Conservation (phyloP, 2,113 vertebrate species). For the Malurus alboscapulatus region DNA sequence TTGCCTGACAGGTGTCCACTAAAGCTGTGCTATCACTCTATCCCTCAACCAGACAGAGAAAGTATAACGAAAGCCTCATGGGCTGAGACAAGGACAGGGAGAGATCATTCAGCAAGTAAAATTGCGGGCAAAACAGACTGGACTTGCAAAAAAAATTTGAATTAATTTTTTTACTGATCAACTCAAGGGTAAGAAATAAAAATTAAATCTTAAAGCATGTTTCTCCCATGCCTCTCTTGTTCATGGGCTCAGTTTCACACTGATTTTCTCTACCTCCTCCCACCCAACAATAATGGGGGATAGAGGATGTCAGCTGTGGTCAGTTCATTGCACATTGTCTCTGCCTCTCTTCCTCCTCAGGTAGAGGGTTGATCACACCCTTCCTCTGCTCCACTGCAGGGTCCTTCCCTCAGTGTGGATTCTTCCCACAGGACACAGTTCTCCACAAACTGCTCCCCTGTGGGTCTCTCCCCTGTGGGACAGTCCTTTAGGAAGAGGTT, state of each 20-base stretch:
- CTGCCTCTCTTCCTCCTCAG: background rate
- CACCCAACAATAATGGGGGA: background rate
- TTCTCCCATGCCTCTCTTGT: background rate
- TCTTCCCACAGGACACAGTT: background rate
- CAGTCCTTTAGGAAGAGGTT: background rate
- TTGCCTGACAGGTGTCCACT: too few species aligned
- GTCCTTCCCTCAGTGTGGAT: background rate
- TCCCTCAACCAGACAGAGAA: background rate
- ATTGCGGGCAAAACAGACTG: background rate
- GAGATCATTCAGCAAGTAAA: background rate
- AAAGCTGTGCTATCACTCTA: background rate
- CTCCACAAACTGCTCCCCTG: background rate
- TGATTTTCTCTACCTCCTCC: background rate
- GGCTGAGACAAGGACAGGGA: background rate
- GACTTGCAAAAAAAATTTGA: background rate
- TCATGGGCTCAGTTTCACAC: background rate
- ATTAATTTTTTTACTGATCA: background rate
- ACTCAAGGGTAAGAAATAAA: background rate
- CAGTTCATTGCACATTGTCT: fast-evolving
- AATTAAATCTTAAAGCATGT: background rate
- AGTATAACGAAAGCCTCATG: background rate
- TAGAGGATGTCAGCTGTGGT: background rate
- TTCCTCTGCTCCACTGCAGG: background rate
- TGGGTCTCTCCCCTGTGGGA: too few species aligned
- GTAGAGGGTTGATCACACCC: too few species aligned